phyloP scores from a whole-genome alignment of 2,888 invertebrate species.

The Nemoura dubitans region DNA sequence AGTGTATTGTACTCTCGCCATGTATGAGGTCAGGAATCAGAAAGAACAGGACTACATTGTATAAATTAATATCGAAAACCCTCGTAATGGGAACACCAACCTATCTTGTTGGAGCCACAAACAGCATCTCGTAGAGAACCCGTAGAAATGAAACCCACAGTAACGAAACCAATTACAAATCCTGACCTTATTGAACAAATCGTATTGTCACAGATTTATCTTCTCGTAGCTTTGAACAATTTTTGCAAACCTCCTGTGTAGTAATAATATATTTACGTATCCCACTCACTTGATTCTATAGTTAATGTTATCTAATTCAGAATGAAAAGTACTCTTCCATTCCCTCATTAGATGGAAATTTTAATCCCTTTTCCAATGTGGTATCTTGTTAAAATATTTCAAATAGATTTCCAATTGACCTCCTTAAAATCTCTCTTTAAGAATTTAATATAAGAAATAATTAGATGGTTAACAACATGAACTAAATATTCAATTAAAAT shows the following conservation, averaged over 20 bases:
- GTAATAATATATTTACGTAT: conserved; percentile 34
- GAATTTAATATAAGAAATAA: conserved; percentile 28
- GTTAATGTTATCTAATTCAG: conserved; percentile 31
- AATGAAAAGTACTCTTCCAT: conserved; percentile 33
- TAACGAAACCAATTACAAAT: not conserved
- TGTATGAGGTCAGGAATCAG: conserved; percentile 27
- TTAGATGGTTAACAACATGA: conserved; percentile 1
- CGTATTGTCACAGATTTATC: conserved; percentile 23
- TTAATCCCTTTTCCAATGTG: conserved; percentile 48
- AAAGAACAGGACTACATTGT: not conserved
- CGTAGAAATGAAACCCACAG: not conserved
- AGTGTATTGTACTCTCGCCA: conserved; percentile 36
- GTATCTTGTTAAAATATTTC: conserved; percentile 33
- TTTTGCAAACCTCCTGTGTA: conserved; percentile 40
- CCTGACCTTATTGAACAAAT: conserved; percentile 18
- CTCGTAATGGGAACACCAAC: not conserved
- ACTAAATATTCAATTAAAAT: conserved; percentile 7
- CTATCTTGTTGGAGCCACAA: not conserved
- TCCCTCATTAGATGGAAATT: conserved; percentile 37
- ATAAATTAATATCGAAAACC: not conserved
- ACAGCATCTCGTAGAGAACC: not conserved
- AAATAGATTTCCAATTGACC: conserved; percentile 31
- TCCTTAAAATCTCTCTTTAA: conserved; percentile 41
- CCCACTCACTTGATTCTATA: conserved; percentile 36
- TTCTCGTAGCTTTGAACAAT: conserved; percentile 38